These are phyloP conservation scores for Poeciliopsis turrubarensis DNA, from an alignment of 2,113 vertebrate species.

Conservation along the genomic window DNA sequence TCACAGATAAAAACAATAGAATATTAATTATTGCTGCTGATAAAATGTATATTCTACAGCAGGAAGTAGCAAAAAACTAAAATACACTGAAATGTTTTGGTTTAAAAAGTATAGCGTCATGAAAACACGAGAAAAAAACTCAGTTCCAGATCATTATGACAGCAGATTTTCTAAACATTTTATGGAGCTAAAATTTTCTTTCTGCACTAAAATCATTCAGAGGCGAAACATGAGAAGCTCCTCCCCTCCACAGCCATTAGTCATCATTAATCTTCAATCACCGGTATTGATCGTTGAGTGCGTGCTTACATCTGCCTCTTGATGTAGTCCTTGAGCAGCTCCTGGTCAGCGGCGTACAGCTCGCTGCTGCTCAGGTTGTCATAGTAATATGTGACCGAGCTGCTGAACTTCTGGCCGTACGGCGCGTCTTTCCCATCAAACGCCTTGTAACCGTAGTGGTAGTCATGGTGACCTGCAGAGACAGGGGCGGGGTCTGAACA, in stretches of 20 bases:
- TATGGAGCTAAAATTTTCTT: constrained; percentile 37
- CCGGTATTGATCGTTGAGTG: too few species aligned
- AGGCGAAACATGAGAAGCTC: constrained; percentile 67
- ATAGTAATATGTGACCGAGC: constrained; percentile 95
- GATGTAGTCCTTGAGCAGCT: constrained; percentile 98
- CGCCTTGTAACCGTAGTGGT: constrained; percentile 91
- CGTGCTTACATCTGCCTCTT: constrained; percentile 94
- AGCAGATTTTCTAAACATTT: too few species aligned
- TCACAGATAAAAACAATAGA: too few species aligned
- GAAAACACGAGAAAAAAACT: too few species aligned
- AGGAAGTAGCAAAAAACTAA: too few species aligned
- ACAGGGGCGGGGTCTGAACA: not conserved
- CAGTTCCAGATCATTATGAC: too few species aligned
- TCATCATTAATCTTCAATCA: too few species aligned
- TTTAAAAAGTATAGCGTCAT: too few species aligned
- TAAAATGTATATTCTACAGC: too few species aligned
- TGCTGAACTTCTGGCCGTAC: constrained; percentile 88
- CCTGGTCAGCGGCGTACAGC: constrained; percentile 92
- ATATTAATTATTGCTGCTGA: too few species aligned
- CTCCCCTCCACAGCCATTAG: not conserved
- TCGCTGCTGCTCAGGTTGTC: constrained; percentile 97
- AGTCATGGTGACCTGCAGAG: constrained; percentile 90
- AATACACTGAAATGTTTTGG: too few species aligned
- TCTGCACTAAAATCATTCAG: constrained; percentile 58
- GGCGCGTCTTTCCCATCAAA: constrained; percentile 87